Evolutionary conservation across 2,888 invertebrate genomes (phyloP).

Genomic region (Microctonus hyperodae): DNA sequence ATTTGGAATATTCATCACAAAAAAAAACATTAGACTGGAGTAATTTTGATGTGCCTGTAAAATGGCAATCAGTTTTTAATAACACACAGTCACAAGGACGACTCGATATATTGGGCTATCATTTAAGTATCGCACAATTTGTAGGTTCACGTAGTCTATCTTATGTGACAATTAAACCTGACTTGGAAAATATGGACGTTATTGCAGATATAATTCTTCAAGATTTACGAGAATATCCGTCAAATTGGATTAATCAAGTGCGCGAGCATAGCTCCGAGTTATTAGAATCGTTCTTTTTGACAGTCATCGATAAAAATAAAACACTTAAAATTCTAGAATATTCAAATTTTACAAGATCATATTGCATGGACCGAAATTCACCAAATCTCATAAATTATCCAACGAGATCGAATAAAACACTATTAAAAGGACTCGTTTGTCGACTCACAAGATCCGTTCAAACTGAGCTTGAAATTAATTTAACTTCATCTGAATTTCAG

Average conservation of each 20-base stretch:
- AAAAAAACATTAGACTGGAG: constrained; percentile 44
- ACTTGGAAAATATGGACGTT: constrained; percentile 50
- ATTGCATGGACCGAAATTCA: constrained; percentile 45
- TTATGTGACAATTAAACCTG: constrained; percentile 47
- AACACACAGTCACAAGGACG: constrained; percentile 41
- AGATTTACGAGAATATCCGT: constrained; percentile 45
- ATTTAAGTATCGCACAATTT: constrained; percentile 50
- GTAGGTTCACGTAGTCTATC: constrained; percentile 48
- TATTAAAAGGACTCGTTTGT: constrained; percentile 51
- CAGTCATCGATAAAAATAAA: constrained; percentile 51
- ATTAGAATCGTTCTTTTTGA: constrained; percentile 55
- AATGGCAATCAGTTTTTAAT: constrained; percentile 43
- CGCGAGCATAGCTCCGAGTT: constrained; percentile 46
- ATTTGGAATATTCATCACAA: constrained; percentile 40
- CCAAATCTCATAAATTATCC: constrained; percentile 51
- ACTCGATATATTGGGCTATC: constrained; percentile 48
- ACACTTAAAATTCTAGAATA: constrained; percentile 52
- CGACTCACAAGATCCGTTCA: constrained; percentile 48
- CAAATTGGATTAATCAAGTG: constrained; percentile 50
- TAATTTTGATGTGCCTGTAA: constrained; percentile 37
- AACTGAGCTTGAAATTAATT: constrained; percentile 45
- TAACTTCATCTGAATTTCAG: constrained; percentile 38
- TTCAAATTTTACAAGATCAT: constrained; percentile 49
- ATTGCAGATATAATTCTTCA: constrained; percentile 46
- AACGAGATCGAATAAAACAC: constrained; percentile 47